These are phyloP conservation scores for Ennomos quercinarius DNA, from an alignment of 2,888 invertebrate species.

Conservation along the genomic window DNA sequence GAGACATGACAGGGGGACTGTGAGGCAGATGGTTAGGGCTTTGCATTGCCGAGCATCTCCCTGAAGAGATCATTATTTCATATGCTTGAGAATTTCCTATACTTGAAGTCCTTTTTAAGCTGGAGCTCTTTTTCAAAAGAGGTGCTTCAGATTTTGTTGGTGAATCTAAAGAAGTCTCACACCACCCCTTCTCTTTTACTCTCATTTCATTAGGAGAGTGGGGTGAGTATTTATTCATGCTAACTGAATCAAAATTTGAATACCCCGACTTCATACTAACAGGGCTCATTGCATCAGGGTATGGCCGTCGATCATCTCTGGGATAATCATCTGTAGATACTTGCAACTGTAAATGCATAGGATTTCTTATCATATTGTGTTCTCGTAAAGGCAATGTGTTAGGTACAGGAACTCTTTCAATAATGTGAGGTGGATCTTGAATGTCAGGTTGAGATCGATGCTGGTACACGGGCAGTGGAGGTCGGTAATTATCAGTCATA, in stretches of 20 bases:
- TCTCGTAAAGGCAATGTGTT: constrained; percentile 76
- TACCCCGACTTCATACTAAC: constrained; percentile 76
- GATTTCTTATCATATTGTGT: constrained; percentile 68
- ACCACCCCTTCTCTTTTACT: constrained; percentile 88
- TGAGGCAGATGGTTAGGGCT: constrained; percentile 70
- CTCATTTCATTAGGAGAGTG: constrained; percentile 72
- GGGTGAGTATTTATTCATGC: constrained; percentile 76
- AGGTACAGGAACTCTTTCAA: constrained; percentile 69
- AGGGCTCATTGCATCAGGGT: constrained; percentile 72
- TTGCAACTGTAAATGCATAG: constrained; percentile 74
- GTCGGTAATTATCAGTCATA: constrained; percentile 66
- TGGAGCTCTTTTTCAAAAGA: constrained; percentile 73
- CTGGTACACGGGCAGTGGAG: constrained; percentile 64
- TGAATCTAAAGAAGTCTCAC: constrained; percentile 88
- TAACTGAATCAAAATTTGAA: constrained; percentile 75
- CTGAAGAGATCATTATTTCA: constrained; percentile 75
- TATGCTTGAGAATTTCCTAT: constrained; percentile 82
- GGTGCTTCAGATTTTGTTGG: constrained; percentile 72
- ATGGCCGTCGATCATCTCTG: constrained; percentile 63
- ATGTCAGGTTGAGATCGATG: constrained; percentile 78
- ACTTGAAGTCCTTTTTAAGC: constrained; percentile 83
- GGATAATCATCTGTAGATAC: constrained; percentile 76
- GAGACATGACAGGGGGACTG: constrained; percentile 72
- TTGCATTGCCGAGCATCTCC: constrained; percentile 77
- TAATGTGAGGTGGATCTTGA: constrained; percentile 67